A percentile compares a stretch with the other conserved stretches of the same genome.
phyloP scores from a whole-genome alignment of 2,797 vertebrate genomes.

The Numenius phaeopus region DNA sequence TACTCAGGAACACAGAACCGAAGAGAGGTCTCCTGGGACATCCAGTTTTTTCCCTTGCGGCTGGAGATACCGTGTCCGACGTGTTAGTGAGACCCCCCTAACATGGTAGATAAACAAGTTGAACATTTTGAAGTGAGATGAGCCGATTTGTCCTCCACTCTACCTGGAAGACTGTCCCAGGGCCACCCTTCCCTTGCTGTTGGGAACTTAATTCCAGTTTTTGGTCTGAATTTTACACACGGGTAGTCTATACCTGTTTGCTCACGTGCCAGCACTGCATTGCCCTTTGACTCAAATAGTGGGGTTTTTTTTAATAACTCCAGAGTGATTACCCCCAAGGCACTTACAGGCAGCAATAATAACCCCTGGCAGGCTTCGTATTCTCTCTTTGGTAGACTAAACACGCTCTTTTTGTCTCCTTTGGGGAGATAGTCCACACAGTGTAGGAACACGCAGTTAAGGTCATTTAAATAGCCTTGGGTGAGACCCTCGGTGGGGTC shows the following conservation, averaged over 20 bases:
- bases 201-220: background rate
- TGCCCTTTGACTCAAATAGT: conserved; percentile 10
- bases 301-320: background rate
- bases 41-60: background rate
- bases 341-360: background rate
- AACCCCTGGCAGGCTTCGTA: background rate
- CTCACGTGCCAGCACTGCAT: background rate
- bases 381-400: conserved; percentile 21
- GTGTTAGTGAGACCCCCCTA: background rate
- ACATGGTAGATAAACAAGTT: background rate
- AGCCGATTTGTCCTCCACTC: background rate
- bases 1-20: background rate
- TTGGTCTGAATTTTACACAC: background rate
- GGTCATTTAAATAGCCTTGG: background rate
- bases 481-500: background rate
- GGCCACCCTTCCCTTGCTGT: background rate
- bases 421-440: background rate
- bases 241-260: background rate
- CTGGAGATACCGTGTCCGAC: accelerated
- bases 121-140: background rate
- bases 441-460: background rate
- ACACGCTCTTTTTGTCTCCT: background rate
- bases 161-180: background rate
- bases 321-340: background rate
- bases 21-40: background rate